Evolutionary conservation across 2,888 invertebrate genomes (phyloP).

Genomic region (Argyresthia albistria): DNA sequence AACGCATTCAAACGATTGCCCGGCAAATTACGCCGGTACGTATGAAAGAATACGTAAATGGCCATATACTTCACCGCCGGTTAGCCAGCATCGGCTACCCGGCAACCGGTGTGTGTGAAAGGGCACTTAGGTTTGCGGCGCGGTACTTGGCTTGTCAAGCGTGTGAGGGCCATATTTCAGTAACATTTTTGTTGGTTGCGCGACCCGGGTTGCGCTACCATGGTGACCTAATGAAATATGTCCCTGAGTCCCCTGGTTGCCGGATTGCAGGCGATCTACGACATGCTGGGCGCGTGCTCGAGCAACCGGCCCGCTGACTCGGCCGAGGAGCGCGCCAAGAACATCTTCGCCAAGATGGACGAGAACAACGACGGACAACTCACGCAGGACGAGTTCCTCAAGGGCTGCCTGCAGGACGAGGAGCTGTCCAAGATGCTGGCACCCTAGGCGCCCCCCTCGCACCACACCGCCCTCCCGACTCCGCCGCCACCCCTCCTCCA

Average conservation of each 20-base stretch:
- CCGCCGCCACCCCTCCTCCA: not conserved
- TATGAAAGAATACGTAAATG: too few species aligned
- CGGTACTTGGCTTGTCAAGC: too few species aligned
- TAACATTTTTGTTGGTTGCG: too few species aligned
- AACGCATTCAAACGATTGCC: too few species aligned
- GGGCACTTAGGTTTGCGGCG: too few species aligned
- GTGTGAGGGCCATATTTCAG: too few species aligned
- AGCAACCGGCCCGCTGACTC: constrained; percentile 96
- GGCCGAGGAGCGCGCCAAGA: constrained; percentile 97
- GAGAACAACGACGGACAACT: constrained; percentile 99
- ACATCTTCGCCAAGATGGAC: constrained; percentile 99
- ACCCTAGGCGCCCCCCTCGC: constrained; percentile 74
- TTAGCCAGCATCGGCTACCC: too few species aligned
- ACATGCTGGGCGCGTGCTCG: constrained; percentile 98
- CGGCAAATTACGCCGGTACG: too few species aligned
- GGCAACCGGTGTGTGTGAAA: too few species aligned
- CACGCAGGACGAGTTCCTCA: constrained; percentile 97
- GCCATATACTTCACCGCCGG: too few species aligned
- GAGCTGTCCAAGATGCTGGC: constrained; percentile 95
- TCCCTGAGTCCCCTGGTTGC: not conserved
- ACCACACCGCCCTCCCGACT: not conserved
- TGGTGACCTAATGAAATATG: too few species aligned
- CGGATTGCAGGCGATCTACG: constrained; percentile 96
- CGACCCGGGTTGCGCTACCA: too few species aligned
- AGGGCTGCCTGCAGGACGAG: constrained; percentile 97